Evolutionary conservation across 2,797 vertebrate species (phyloP).

Genomic region (Sternotherus odoratus): DNA sequence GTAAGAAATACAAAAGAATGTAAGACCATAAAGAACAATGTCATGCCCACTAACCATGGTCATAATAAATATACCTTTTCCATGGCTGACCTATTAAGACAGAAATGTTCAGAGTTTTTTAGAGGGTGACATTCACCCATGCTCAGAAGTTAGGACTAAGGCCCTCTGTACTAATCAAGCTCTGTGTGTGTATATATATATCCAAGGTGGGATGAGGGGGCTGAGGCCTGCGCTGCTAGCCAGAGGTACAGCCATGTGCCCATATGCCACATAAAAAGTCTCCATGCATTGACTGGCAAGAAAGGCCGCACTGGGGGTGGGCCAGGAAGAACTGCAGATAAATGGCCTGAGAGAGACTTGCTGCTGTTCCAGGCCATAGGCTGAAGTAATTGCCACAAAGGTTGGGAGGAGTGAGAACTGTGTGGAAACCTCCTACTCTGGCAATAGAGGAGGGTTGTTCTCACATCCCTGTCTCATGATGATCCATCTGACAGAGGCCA

Average conservation of each 20-base stretch:
- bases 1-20: constrained; percentile 14
- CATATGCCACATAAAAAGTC: not conserved
- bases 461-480: not conserved
- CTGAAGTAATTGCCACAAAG: not conserved
- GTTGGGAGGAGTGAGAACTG: not conserved
- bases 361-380: not conserved
- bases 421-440: not conserved
- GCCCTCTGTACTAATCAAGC: not conserved
- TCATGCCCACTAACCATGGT: not conserved
- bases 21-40: not conserved
- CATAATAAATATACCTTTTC: rapidly evolving
- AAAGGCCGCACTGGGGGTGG: not conserved
- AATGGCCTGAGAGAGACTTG: not conserved
- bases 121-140: not conserved
- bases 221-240: not conserved
- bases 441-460: not conserved
- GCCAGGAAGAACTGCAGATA: not conserved
- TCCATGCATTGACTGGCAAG: not conserved
- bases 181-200: rapidly evolving
- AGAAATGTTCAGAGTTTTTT: not conserved
- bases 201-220: not conserved
- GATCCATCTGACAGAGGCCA: not conserved
- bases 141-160: not conserved
- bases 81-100: not conserved
- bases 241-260: not conserved